Evolutionary conservation across 2,113 vertebrate species (phyloP), one percentile per base, ranked within the genome.

Genomic region (Heterotilapia buettikoferi): DNA sequence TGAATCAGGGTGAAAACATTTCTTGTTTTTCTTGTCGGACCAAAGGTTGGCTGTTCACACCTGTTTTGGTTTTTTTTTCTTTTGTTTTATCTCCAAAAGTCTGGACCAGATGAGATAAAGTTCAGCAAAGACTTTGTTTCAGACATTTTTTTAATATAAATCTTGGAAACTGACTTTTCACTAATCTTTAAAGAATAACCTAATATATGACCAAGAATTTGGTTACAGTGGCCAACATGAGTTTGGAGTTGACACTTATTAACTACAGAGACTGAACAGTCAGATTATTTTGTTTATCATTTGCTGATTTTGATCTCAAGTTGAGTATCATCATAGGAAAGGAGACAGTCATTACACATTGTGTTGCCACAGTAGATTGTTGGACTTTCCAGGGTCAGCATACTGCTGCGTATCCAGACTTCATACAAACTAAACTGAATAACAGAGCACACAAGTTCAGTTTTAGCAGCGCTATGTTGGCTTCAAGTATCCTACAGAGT

Each of bases 41-140:
- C 4, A 66, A 66, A 66, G 18, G 33, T 38, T 66, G 61, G 61
- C 6, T 36, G 59, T 36, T 63, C 18, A n/a, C 59, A 63, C 18
- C 38, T 40, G 38, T 40, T 43, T 43, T 43, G 10, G 2, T 5
- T 43, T 40, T 10, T 10, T 40, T 43, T 12, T 5, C 1, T 47
- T 47, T 47, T 47, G 14, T 16, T 16, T 47, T 7, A 6, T 47
- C 16, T 4, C 45, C 45, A 47, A 16, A 18, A 7, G 14, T 47
- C 63, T 0, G 1, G 36, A 71, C 36, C 63, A 71, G n/a, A 2
- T 24, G n/a, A 71, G n/a, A 40, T 43, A 0, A 71, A 71, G 36
- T 71, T 0, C 36, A 43, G 36, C n/a, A 71, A 43, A 71, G 66
- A 71, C 9, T 71, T 43, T 71, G 12, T 43, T 24, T 71, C 7